A percentile compares a stretch with the other conserved stretches of the same genome.
Conservation (phyloP, 1,140 invertebrate genomes). For the Drosophila kurseongensis region DNA sequence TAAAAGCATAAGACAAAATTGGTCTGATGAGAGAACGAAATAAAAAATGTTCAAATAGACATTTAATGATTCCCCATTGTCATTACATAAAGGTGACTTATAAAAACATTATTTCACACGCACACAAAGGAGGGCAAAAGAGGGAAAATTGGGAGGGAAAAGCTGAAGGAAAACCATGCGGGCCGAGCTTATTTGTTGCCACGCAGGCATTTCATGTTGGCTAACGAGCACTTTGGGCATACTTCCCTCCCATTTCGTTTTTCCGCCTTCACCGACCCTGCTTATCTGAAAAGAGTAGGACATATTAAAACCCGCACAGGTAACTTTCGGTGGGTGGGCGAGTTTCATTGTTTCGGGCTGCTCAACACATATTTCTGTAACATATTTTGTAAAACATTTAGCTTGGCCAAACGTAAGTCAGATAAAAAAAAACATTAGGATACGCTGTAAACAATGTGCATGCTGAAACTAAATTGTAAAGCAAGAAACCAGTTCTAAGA, state of each 20-base stretch:
- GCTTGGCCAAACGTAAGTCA: background rate
- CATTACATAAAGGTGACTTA: conserved; percentile 81
- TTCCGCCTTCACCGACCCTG: no score
- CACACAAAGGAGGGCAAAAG: conserved; percentile 15
- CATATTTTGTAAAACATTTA: background rate
- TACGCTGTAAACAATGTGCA: no score
- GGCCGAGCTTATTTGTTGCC: conserved; percentile 64
- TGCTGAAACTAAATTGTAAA: no score
- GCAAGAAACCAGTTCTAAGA: no score
- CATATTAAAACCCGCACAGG: conserved; percentile 25
- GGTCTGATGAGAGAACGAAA: background rate
- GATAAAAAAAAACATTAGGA: no score
- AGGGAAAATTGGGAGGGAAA: background rate
- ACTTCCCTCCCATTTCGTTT: conserved; percentile 3
- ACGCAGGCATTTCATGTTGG: conserved; percentile 72
- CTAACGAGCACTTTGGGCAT: conserved; percentile 76
- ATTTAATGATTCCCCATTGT: conserved; percentile 83
- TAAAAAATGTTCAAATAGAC: conserved; percentile 68
- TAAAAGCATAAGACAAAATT: conserved; percentile 2
- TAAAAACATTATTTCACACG: conserved; percentile 80
- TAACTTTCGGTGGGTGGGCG: background rate
- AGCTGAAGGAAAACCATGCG: conserved; percentile 41
- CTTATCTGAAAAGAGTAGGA: conserved; percentile 5
- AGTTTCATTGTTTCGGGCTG: conserved; percentile 1
- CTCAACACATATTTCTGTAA: background rate